Percentiles rank a stretch among this genome's conserved stretches.
Evolutionary conservation across 2,113 vertebrate species (phyloP).

Genomic region (Apteryx owenii): DNA sequence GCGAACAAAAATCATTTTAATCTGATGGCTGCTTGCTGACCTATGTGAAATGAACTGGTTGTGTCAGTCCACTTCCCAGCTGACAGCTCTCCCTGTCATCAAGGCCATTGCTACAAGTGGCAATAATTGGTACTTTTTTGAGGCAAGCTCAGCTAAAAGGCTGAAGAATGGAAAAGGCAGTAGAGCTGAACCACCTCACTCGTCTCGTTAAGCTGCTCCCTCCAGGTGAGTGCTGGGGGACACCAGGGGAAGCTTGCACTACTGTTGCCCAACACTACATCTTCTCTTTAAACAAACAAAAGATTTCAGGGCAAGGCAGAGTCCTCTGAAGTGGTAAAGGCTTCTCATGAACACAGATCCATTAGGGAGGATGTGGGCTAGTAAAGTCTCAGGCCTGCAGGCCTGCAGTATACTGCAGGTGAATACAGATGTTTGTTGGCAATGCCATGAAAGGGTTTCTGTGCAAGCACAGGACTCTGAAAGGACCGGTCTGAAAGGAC

Average conservation of each 20-base stretch:
- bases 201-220: conserved; percentile 37
- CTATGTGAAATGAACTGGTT: conserved; percentile 74
- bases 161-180: conserved; percentile 39
- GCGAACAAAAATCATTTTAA: conserved; percentile 77
- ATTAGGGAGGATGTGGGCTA: background rate
- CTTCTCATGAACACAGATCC: background rate
- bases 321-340: conserved; percentile 35
- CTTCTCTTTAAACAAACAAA: conserved; percentile 53
- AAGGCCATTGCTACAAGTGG: conserved; percentile 64
- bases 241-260: background rate
- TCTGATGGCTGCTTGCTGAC: conserved; percentile 75
- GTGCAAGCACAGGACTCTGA: background rate
- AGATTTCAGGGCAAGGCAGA: background rate
- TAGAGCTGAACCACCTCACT: conserved; percentile 43
- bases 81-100: conserved; percentile 66
- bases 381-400: background rate
- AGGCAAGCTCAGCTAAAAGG: conserved; percentile 28
- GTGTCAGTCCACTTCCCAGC: conserved; percentile 69
- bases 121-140: conserved; percentile 65
- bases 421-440: background rate
- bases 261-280: conserved; percentile 20
- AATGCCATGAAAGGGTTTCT: background rate
- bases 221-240: conserved; percentile 36
- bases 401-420: background rate
- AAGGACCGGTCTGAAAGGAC: background rate